phyloP scores from a whole-genome alignment of 2,797 vertebrate species.

The Schizopygopsis malacanthus region DNA sequence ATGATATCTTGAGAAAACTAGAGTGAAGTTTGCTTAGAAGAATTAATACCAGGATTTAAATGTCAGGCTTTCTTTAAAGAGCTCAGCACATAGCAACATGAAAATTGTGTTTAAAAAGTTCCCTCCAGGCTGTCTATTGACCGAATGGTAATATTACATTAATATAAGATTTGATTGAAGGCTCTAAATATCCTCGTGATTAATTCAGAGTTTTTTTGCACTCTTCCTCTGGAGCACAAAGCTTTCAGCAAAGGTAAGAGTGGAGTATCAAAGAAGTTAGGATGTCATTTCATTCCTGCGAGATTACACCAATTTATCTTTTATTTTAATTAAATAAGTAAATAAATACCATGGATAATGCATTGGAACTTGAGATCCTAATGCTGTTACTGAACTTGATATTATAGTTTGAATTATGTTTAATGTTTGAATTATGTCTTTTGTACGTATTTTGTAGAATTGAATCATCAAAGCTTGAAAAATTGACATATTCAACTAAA shows the following conservation, averaged over 20 bases:
- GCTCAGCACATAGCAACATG: background rate
- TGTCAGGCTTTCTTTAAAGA: constrained; percentile 13
- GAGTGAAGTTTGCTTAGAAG: background rate
- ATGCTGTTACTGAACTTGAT: background rate
- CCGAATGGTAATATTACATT: background rate
- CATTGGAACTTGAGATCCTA: background rate
- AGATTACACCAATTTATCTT: background rate
- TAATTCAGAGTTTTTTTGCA: background rate
- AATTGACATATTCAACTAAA: background rate
- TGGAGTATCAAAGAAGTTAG: background rate
- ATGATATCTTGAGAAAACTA: constrained; percentile 1
- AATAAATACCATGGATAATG: background rate
- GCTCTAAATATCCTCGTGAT: constrained; percentile 5
- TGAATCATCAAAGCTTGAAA: background rate
- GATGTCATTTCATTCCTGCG: background rate
- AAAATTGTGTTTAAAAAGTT: constrained; percentile 2
- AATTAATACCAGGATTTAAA: constrained; percentile 14
- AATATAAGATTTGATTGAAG: background rate
- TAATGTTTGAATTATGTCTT: background rate
- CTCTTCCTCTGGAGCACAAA: background rate
- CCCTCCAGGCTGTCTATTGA: constrained; percentile 3
- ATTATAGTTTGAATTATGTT: background rate
- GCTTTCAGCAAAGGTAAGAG: background rate
- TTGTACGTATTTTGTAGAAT: background rate
- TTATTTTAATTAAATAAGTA: background rate